Conservation (phyloP, 2,888 invertebrate species). For the Pedicia rivosa region DNA sequence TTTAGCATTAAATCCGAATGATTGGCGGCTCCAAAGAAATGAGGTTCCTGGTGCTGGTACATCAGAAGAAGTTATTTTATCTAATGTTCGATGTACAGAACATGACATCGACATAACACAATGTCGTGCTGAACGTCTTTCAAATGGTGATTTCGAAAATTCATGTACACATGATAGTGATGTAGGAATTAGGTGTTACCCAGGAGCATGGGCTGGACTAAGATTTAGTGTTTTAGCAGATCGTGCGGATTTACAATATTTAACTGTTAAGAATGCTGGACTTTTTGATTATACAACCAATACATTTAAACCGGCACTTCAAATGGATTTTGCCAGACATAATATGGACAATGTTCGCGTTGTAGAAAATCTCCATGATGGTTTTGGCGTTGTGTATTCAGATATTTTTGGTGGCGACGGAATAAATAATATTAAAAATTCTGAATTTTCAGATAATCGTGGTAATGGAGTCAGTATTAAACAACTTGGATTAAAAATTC, state of each 20-base stretch:
- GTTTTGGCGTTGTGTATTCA: constrained; percentile 84
- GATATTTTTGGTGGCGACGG: constrained; percentile 80
- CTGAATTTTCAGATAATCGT: constrained; percentile 67
- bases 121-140: constrained; percentile 60
- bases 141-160: constrained; percentile 60
- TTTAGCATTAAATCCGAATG: constrained; percentile 75
- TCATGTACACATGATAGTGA: constrained; percentile 77
- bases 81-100: constrained; percentile 81
- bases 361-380: constrained; percentile 78
- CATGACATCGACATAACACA: constrained; percentile 79
- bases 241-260: constrained; percentile 70
- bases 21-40: constrained; percentile 72
- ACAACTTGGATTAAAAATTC: constrained; percentile 67
- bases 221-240: constrained; percentile 79
- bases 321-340: constrained; percentile 72
- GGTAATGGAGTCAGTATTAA: constrained; percentile 84
- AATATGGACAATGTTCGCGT: constrained; percentile 68
- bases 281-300: constrained; percentile 83
- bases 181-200: constrained; percentile 77
- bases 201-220: constrained; percentile 88
- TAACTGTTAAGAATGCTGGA: constrained; percentile 84
- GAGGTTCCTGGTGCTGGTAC: constrained; percentile 68
- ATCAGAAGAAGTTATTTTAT: constrained; percentile 58
- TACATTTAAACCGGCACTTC: constrained; percentile 73
- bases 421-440: constrained; percentile 66